Evolutionary conservation across 2,888 invertebrate genomes (phyloP), one percentile per base, ranked within the genome.

Genomic region (Erannis defoliaria): DNA sequence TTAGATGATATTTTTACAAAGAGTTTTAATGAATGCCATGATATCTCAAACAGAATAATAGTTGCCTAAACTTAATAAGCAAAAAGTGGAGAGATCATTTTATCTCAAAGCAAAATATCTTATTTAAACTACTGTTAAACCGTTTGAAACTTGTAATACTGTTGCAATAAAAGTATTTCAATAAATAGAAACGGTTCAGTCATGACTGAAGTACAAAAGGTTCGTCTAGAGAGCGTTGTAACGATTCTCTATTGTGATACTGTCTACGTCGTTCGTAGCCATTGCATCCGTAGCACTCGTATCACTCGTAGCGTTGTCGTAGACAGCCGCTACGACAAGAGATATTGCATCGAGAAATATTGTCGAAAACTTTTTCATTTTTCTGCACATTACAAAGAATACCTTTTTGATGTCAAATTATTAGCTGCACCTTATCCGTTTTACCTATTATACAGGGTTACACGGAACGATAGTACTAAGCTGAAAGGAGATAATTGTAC

Each of bases 261-360:
- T 71, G 72, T 73, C 72, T 71, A 66, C 64, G 66, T 55, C 64
- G 58, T 14, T 33, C 21, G 55, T 68, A 64, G 63, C 53, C 46
- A 19, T 14, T 46, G 37, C 50, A 51, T 51, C 51, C 40, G 40
- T 51, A 51, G 51, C 51, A 37, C 45, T 38, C 51, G 50, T 62
- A 62, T 48, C 51, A 8, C 62, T 50, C 43, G 53, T 49, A 56
- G 56, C 48, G 23, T 29, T 42, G 45, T 54, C 63, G 63, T 55
- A 51, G 63, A 26, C 38, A 55, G 45, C 29, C 38, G 49, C 58
- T 63, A 59, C 55, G 55, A 21, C 12, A 8, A 18, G 33, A 42
- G 45, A 40, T 50, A 37, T 43, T 61, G 43, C 29, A 50, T 43
- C n/a, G 43, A 31, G 46, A 49, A 18, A 29, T 16, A 23, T 48